phyloP scores from a whole-genome alignment of 2,888 invertebrate genomes.

The Papilio protenor region DNA sequence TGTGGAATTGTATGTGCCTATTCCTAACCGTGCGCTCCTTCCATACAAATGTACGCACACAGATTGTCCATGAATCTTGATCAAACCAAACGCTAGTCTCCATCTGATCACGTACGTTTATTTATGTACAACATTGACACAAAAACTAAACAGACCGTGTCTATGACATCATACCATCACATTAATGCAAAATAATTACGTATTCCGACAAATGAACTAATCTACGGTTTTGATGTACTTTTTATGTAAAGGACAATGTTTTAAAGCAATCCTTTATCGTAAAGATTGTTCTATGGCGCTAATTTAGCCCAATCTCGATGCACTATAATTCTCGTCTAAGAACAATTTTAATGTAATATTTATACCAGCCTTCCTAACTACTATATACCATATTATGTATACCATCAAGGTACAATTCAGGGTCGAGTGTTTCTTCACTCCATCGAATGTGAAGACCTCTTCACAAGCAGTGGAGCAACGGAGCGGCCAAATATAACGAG shows the following conservation, averaged over 20 bases:
- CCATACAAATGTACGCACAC: slow-evolving; percentile 41
- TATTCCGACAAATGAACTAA: neutral
- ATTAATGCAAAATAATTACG: neutral
- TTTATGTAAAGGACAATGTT: too few relatives aligned
- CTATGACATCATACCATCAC: neutral
- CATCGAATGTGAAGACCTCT: slow-evolving; percentile 19
- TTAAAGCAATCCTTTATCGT: too few relatives aligned
- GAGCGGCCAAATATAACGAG: slow-evolving; percentile 43
- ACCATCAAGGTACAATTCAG: slow-evolving; percentile 8
- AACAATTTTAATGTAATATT: too few relatives aligned
- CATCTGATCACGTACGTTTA: slow-evolving; percentile 38
- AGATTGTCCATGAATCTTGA: slow-evolving; percentile 43
- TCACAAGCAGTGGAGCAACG: slow-evolving; percentile 22
- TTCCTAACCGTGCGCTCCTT: slow-evolving; percentile 33
- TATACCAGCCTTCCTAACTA: too few relatives aligned
- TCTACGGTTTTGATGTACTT: too few relatives aligned
- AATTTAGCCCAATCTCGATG: too few relatives aligned
- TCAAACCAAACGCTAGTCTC: slow-evolving; percentile 19
- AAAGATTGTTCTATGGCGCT: too few relatives aligned
- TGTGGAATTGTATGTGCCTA: slow-evolving; percentile 42
- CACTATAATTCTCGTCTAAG: too few relatives aligned
- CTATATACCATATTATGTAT: neutral
- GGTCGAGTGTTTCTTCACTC: slow-evolving; percentile 22
- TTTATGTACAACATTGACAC: slow-evolving; percentile 36
- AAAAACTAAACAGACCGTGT: slow-evolving; percentile 12